Percentiles rank a stretch among this genome's conserved stretches.
These are phyloP conservation scores for Todus mexicanus DNA, from an alignment of 2,797 vertebrate genomes.

Conservation along the genomic window DNA sequence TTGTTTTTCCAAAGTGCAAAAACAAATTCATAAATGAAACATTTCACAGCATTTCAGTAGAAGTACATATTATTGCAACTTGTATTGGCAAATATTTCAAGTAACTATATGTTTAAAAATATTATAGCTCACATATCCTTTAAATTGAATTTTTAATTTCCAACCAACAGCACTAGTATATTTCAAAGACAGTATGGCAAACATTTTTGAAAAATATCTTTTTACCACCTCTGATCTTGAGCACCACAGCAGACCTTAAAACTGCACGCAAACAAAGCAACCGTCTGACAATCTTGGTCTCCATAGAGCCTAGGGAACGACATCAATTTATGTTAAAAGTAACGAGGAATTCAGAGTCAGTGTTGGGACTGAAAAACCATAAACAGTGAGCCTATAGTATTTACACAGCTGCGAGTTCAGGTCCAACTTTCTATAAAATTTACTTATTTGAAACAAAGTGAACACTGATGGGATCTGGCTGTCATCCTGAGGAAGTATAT, in stretches of 20 bases:
- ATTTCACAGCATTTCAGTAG: slow-evolving; percentile 8
- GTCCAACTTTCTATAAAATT: not conserved
- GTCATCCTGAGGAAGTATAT: not conserved
- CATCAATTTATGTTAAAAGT: not conserved
- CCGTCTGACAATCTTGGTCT: not conserved
- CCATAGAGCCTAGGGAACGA: not conserved
- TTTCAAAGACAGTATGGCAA: not conserved
- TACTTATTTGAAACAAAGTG: not conserved
- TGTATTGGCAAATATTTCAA: not conserved
- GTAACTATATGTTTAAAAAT: not conserved
- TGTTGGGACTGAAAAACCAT: not conserved
- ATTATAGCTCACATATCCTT: not conserved
- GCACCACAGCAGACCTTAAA: not conserved
- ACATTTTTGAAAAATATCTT: not conserved
- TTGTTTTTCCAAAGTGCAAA: not conserved
- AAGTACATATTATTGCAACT: not conserved
- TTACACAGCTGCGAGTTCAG: slow-evolving; percentile 20
- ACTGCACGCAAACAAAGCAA: not conserved
- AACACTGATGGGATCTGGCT: not conserved
- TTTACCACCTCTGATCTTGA: not conserved
- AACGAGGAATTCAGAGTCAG: slow-evolving; percentile 7
- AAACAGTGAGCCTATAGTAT: not conserved
- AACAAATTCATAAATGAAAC: not conserved
- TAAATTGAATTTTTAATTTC: not conserved
- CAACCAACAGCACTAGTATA: not conserved